Conservation (phyloP, 2,888 invertebrate genomes). For the Trissoscelio sp. region DNA sequence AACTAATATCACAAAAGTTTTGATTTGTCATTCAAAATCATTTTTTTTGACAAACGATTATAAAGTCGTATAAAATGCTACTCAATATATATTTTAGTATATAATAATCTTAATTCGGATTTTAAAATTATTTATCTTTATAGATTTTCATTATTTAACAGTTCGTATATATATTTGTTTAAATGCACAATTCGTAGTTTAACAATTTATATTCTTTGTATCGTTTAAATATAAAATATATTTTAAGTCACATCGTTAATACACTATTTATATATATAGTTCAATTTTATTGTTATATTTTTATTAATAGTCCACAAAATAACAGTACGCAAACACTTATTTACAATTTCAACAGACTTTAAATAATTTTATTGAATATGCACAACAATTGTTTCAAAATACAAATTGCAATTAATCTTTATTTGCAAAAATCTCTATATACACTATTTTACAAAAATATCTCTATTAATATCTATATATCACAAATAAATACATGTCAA, state of each 20-base stretch:
- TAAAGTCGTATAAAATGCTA: background rate
- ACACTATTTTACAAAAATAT: slow-evolving; percentile 42
- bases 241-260: background rate
- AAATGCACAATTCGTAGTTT: background rate
- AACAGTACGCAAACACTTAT: background rate
- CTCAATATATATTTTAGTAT: background rate
- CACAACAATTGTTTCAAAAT: slow-evolving; percentile 10
- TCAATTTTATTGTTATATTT: background rate
- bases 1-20: slow-evolving; percentile 22
- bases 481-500: background rate
- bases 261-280: background rate
- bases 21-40: background rate
- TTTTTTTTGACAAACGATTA: background rate
- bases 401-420: background rate
- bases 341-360: slow-evolving; percentile 15
- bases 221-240: background rate
- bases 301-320: background rate
- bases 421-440: slow-evolving; percentile 16
- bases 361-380: slow-evolving; percentile 21
- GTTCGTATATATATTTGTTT: background rate
- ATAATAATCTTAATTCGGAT: background rate
- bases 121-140: background rate
- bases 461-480: background rate
- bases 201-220: background rate
- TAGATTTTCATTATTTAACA: background rate